phyloP scores from a whole-genome alignment of 2,888 invertebrate species.

The Busseola fusca region DNA sequence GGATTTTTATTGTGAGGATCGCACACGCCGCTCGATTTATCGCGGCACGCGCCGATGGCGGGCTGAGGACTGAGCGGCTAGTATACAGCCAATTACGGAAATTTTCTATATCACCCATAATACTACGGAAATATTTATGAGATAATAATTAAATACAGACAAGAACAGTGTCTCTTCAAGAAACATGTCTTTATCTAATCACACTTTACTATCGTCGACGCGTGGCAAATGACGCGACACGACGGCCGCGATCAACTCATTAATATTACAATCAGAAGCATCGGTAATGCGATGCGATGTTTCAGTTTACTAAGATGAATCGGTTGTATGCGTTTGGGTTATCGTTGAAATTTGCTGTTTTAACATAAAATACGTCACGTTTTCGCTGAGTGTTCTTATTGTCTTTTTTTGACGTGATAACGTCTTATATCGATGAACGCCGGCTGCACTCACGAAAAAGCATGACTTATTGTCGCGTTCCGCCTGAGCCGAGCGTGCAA shows the following conservation, averaged over 20 bases:
- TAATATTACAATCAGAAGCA: slow-evolving; percentile 36
- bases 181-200: slow-evolving; percentile 31
- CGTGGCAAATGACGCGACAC: slow-evolving; percentile 42
- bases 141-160: slow-evolving; percentile 11
- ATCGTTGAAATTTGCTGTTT: not conserved
- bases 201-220: slow-evolving; percentile 32
- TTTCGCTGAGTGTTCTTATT: not conserved
- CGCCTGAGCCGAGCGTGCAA: too few species aligned
- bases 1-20: too few species aligned
- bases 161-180: slow-evolving; percentile 18
- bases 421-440: too few species aligned
- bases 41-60: too few species aligned
- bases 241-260: slow-evolving; percentile 24
- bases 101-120: not conserved
- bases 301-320: slow-evolving; percentile 26
- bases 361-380: not conserved
- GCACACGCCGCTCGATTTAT: too few species aligned
- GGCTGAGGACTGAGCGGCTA: too few species aligned
- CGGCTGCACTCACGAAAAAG: too few species aligned
- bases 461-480: too few species aligned
- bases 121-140: not conserved
- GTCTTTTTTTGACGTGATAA: not conserved
- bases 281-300: slow-evolving; percentile 25
- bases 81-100: not conserved
- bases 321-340: not conserved